Evolutionary conservation across 2,797 vertebrate species (phyloP).

Genomic region (Syndactyla subalaris): DNA sequence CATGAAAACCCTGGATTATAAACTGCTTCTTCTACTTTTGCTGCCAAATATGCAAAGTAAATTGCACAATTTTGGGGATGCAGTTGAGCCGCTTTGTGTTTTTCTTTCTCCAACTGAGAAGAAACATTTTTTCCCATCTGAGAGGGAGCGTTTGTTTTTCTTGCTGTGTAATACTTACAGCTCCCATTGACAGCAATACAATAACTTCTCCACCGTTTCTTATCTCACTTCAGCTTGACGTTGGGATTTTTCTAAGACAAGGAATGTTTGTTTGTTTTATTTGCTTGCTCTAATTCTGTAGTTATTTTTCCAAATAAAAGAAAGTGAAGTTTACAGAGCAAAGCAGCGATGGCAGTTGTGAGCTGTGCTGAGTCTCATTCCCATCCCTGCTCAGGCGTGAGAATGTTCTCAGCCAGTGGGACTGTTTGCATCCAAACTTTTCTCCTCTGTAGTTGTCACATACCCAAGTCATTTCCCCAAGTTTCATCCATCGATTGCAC

Average conservation of each 20-base stretch:
- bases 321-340: neutral
- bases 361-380: neutral
- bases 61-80: constrained; percentile 63
- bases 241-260: neutral
- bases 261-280: neutral
- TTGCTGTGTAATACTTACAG: neutral
- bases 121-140: constrained; percentile 26
- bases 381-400: neutral
- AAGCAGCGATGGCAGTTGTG: neutral
- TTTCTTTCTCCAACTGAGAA: constrained; percentile 53
- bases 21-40: constrained; percentile 66
- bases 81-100: constrained; percentile 34
- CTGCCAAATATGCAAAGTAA: constrained; percentile 68
- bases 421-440: neutral
- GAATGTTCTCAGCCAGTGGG: neutral
- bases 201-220: neutral
- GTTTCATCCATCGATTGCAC: neutral
- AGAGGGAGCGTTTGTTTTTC: constrained; percentile 42
- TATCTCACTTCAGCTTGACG: neutral
- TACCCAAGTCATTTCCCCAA: neutral
- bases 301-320: neutral
- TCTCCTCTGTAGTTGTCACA: neutral
- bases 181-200: neutral
- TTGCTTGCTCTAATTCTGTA: neutral
- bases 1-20: constrained; percentile 49